Conservation (phyloP, 2,113 vertebrate genomes). For the Phaethon lepturus region DNA sequence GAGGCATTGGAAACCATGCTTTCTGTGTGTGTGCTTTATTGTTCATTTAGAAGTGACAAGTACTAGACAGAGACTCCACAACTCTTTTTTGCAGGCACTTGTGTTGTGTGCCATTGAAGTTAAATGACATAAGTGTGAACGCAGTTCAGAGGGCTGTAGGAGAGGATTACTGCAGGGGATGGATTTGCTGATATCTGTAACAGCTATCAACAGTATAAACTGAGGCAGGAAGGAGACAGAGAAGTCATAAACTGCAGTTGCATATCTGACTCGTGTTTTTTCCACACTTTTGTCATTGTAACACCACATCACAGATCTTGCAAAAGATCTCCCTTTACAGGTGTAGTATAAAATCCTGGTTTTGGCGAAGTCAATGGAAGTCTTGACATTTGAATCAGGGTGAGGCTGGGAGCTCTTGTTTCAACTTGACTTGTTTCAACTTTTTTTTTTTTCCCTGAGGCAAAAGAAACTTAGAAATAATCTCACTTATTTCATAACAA, state of each 20-base stretch:
- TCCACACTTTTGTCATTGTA: background rate
- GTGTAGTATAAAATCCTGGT: background rate
- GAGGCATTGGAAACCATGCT: background rate
- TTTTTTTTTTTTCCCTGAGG: background rate
- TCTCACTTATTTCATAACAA: background rate
- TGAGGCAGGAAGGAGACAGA: background rate
- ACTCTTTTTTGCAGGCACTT: background rate
- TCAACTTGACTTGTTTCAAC: background rate
- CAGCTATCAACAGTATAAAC: background rate
- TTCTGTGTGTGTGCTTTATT: background rate
- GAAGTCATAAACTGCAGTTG: background rate
- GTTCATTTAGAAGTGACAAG: background rate
- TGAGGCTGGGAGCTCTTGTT: background rate
- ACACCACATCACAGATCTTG: background rate
- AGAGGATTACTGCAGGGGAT: background rate
- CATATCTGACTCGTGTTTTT: rapidly evolving
- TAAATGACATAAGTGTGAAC: background rate
- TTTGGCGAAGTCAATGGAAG: rapidly evolving
- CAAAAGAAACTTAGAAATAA: background rate
- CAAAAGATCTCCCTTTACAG: background rate
- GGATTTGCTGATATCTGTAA: background rate
- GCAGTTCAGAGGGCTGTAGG: background rate
- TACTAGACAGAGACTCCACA: background rate
- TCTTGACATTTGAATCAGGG: background rate
- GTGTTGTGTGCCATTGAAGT: background rate